Conservation (phyloP, 2,113 vertebrate genomes). For the Excalfactoria chinensis region DNA sequence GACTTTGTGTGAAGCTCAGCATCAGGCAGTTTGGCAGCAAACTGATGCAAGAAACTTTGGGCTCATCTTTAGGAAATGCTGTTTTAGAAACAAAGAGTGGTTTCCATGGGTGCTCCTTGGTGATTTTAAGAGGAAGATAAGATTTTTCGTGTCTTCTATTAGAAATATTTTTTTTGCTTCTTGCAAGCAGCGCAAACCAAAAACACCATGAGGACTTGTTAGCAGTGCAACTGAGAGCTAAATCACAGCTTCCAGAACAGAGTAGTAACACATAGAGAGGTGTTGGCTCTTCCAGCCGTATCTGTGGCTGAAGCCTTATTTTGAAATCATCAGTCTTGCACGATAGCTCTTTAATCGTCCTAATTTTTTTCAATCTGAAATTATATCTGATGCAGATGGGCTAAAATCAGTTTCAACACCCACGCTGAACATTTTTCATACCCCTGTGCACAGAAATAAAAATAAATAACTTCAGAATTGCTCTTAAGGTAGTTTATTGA, state of each 20-base stretch:
- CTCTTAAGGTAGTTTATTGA: neutral
- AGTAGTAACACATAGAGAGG: neutral
- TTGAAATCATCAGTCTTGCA: neutral
- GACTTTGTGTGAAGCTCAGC: accelerated
- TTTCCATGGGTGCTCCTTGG: neutral
- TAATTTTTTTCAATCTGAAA: constrained; percentile 6
- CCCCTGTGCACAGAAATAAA: neutral
- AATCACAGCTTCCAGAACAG: neutral
- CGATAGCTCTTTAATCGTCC: constrained; percentile 17
- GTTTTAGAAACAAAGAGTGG: neutral
- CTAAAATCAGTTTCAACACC: constrained; percentile 20
- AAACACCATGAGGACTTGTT: neutral
- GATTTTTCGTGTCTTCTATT: neutral
- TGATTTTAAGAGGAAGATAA: neutral
- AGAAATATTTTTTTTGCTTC: neutral
- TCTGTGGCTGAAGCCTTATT: neutral
- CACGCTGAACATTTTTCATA: neutral
- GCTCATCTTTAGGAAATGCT: accelerated
- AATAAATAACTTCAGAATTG: neutral
- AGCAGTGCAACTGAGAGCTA: neutral
- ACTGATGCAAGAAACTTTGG: neutral
- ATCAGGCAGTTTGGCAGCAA: neutral
- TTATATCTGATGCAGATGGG: constrained; percentile 24
- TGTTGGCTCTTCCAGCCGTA: neutral
- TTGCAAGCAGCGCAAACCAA: neutral